Conservation (phyloP, 1,140 invertebrate genomes). For the Phymastichus coffea region DNA sequence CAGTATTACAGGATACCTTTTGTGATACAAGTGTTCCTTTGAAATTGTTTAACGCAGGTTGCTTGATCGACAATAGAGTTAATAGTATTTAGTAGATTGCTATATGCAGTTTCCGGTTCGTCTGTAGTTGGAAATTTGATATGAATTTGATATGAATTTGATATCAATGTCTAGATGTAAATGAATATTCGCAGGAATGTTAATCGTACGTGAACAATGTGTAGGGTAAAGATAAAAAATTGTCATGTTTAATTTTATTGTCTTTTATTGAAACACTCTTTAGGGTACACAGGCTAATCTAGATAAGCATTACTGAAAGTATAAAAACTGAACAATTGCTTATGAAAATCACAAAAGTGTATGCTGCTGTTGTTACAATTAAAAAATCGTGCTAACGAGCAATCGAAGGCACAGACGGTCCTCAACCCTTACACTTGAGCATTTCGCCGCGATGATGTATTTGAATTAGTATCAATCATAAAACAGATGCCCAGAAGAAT, state of each 20-base stretch:
- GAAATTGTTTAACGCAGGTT: too few species aligned
- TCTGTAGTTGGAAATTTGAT: too few species aligned
- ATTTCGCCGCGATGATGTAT: slow-evolving; percentile 50
- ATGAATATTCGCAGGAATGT: too few species aligned
- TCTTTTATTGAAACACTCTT: slow-evolving; percentile 57
- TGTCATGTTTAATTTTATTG: slow-evolving; percentile 41
- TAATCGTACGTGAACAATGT: too few species aligned
- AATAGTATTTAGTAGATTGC: too few species aligned
- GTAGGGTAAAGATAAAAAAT: too few species aligned
- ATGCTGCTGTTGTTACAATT: slow-evolving; percentile 44
- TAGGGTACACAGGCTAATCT: slow-evolving; percentile 53
- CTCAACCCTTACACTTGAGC: slow-evolving; percentile 55
- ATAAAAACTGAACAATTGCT: slow-evolving; percentile 49
- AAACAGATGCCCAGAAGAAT: neutral
- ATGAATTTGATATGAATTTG: too few species aligned
- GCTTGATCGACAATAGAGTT: too few species aligned
- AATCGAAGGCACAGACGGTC: slow-evolving; percentile 55
- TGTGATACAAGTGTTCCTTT: too few species aligned
- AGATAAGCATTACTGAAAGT: slow-evolving; percentile 53
- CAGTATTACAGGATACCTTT: too few species aligned
- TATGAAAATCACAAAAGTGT: slow-evolving; percentile 55
- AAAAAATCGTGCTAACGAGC: slow-evolving; percentile 37
- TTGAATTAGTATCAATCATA: neutral
- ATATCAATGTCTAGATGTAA: too few species aligned
- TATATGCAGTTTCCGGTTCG: too few species aligned